These are phyloP conservation scores for Pseudomyrmex sp. DNA, from an alignment of 1,140 invertebrate species.

Conservation along the genomic window DNA sequence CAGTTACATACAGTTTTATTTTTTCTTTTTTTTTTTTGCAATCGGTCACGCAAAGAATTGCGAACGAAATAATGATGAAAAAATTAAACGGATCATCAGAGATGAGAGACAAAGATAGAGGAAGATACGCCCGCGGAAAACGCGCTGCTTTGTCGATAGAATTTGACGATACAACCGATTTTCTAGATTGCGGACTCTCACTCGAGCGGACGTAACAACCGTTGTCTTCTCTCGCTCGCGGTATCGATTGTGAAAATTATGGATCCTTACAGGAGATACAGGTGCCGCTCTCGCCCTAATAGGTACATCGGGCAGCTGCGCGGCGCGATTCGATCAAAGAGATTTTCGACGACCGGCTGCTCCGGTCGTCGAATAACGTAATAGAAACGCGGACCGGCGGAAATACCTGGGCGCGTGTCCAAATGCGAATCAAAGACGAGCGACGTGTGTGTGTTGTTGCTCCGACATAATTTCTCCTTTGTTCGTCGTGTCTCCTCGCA, in stretches of 20 bases:
- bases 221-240: neutral
- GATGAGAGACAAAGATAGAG: too few species aligned
- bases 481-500: slow-evolving; percentile 17
- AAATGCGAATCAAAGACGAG: slow-evolving; percentile 45
- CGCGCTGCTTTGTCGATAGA: too few species aligned
- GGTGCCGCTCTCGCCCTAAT: neutral
- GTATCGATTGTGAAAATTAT: slow-evolving; percentile 20
- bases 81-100: too few species aligned
- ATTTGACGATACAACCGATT: too few species aligned
- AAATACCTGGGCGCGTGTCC: slow-evolving; percentile 55
- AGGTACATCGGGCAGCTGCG: slow-evolving; percentile 2
- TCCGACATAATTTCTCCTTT: slow-evolving; percentile 39
- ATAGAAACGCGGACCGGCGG: slow-evolving; percentile 32
- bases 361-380: slow-evolving; percentile 8
- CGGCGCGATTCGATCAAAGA: slow-evolving; percentile 12
- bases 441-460: slow-evolving; percentile 21
- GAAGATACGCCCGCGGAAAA: too few species aligned
- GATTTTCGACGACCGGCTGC: slow-evolving; percentile 12
- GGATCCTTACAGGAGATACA: slow-evolving; percentile 9
- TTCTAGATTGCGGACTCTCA: too few species aligned
- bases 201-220: neutral
- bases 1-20: too few species aligned
- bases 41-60: too few species aligned
- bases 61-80: too few species aligned
- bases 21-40: neutral